These are phyloP conservation scores for Podargus strigoides DNA, from an alignment of 2,797 vertebrate species.

Conservation along the genomic window DNA sequence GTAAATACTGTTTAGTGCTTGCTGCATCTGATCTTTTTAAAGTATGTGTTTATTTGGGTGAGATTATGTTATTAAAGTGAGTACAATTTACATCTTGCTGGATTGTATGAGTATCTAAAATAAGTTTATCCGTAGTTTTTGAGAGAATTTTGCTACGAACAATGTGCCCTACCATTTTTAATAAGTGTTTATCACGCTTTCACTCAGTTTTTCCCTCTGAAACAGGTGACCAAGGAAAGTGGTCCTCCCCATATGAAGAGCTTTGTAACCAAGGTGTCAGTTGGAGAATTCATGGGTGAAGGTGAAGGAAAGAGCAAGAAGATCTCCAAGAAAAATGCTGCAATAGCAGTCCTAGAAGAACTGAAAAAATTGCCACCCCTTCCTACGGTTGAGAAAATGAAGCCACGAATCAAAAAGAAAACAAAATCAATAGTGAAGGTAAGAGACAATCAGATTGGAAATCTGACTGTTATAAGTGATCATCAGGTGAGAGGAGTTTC, in stretches of 20 bases:
- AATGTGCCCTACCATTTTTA: slow-evolving; percentile 61
- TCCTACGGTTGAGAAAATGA: slow-evolving; percentile 88
- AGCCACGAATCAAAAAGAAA: slow-evolving; percentile 99
- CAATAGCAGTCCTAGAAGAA: slow-evolving; percentile 88
- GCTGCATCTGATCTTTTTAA: not conserved
- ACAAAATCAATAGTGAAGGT: slow-evolving; percentile 97
- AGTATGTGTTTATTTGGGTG: not conserved
- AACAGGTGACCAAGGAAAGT: slow-evolving; percentile 94
- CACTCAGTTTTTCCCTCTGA: slow-evolving; percentile 81
- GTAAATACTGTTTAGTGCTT: not conserved
- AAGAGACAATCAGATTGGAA: not conserved
- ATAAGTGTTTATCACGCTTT: slow-evolving; percentile 77
- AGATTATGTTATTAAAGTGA: not conserved
- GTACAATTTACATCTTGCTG: not conserved
- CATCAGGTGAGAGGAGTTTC: not conserved
- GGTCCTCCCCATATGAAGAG: slow-evolving; percentile 98
- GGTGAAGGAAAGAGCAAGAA: slow-evolving; percentile 99
- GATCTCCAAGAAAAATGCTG: slow-evolving; percentile 98
- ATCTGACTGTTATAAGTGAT: not conserved
- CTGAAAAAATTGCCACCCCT: slow-evolving; percentile 89
- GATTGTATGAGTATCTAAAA: not conserved
- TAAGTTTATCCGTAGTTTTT: not conserved
- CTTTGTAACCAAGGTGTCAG: slow-evolving; percentile 89
- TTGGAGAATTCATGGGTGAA: slow-evolving; percentile 92
- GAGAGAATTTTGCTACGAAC: slow-evolving; percentile 49